A percentile compares a stretch with the other conserved stretches of the same genome.
Conservation (phyloP, 2,797 vertebrate species). For the Xenopus petersii region DNA sequence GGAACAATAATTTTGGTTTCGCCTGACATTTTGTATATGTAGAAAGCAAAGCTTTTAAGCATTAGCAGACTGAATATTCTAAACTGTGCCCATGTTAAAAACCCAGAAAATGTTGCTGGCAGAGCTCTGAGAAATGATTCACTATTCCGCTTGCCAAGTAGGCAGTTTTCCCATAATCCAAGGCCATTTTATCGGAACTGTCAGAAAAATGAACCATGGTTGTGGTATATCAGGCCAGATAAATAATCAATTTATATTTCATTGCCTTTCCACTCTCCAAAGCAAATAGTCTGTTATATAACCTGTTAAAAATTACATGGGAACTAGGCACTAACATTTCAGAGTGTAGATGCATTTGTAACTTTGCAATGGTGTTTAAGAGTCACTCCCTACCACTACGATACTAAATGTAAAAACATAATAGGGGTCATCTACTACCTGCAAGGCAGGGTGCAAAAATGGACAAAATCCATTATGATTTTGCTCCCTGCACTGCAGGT, state of each 20-base stretch:
- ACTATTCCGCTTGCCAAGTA: constrained; percentile 29
- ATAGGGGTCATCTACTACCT: too few species aligned
- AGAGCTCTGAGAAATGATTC: constrained; percentile 12
- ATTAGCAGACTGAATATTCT: constrained; percentile 27
- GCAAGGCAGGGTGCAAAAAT: too few species aligned
- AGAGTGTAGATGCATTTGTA: too few species aligned
- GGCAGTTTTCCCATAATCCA: constrained; percentile 29
- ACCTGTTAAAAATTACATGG: background rate
- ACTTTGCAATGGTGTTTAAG: too few species aligned
- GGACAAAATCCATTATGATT: too few species aligned
- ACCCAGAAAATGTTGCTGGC: constrained; percentile 31
- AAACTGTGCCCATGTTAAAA: constrained; percentile 22
- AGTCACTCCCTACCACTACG: too few species aligned
- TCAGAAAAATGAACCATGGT: constrained; percentile 12
- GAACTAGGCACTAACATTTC: background rate
- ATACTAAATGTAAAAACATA: too few species aligned
- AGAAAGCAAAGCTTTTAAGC: constrained; percentile 19
- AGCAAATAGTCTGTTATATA: background rate
- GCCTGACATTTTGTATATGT: constrained; percentile 13
- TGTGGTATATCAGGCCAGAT: background rate
- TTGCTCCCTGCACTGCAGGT: too few species aligned
- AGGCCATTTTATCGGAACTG: constrained; percentile 21
- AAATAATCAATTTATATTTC: background rate
- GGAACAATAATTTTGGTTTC: constrained; percentile 14
- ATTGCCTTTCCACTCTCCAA: background rate